Evolutionary conservation across 2,797 vertebrate genomes (phyloP), one percentile per base, ranked within the genome.

Genomic region (Bufotes viridis): DNA sequence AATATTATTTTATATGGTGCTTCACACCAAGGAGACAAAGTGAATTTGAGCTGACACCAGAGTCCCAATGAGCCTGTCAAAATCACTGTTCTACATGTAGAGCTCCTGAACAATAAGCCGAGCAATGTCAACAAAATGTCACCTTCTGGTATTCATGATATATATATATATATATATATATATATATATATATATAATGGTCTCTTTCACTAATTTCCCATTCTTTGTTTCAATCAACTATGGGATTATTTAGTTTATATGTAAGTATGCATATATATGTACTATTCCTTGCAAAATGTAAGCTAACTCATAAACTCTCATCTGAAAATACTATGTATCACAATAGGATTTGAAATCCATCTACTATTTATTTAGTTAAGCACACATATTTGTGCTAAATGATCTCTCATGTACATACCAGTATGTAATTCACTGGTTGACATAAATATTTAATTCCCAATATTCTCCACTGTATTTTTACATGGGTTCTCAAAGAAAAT

Each of bases 361-460:
- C 51, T 51, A 74, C 17, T 74, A 49, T 49, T 74, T 1, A 49
- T 49, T 74, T 74, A 74, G 20, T 34, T 74, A 74, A 49, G 72
- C 22, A 74, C 34, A 49, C 72, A 74, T 74, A 74, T 49, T 74
- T 74, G 72, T 74, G 17, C 34, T 74, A 9, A 74, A 51, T 74
- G 72, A 74, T 74, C 72, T 72, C 69, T 74, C 72, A 74, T 74
- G 34, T 74, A 74, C 70, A 74, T 74, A 49, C n/a, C 17, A 74
- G 72, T 49, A 74, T 74, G 34, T 74, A 74, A 74, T 49, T 49
- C 34, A 20, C 72, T 74, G 34, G 17, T 74, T 49, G 72, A 18
- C 72, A 49, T 74, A 3, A 74, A 74, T 74, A 74, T 22, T 74
- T 74, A 49, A 74, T 49, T 49, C 6, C 18, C 51, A 74, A 34